Conservation (phyloP, 2,888 invertebrate species). For the Pristionchus japonicus region DNA sequence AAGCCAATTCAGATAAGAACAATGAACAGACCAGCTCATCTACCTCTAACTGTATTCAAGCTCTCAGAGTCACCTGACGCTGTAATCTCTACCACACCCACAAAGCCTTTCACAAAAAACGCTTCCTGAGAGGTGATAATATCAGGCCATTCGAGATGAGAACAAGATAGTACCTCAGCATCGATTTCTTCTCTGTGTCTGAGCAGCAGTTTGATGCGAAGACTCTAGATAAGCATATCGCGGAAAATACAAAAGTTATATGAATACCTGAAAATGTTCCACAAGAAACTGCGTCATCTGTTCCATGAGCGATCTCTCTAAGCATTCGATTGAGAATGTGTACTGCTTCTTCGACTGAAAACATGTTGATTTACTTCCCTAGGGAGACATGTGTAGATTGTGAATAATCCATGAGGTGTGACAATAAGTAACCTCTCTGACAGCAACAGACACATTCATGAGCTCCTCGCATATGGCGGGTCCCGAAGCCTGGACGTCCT, state of each 20-base stretch:
- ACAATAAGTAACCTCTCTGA: neutral
- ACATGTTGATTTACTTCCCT: neutral
- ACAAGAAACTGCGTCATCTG: slow-evolving; percentile 22
- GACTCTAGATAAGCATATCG: neutral
- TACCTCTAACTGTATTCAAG: too few relatives aligned
- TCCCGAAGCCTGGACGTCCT: neutral
- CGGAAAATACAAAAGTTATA: neutral
- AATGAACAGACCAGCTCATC: too few relatives aligned
- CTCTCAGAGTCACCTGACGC: too few relatives aligned
- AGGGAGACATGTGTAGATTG: neutral
- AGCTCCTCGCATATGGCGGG: slow-evolving; percentile 42
- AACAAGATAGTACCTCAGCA: neutral
- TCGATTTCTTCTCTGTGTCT: slow-evolving; percentile 11
- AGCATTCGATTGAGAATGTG: neutral
- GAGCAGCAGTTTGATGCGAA: neutral
- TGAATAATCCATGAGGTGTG: neutral
- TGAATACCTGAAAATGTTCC: slow-evolving; percentile 7
- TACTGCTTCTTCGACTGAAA: slow-evolving; percentile 37
- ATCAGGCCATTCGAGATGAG: too few relatives aligned
- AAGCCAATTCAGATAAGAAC: too few relatives aligned
- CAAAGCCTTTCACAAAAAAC: too few relatives aligned
- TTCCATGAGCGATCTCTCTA: neutral
- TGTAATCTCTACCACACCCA: too few relatives aligned
- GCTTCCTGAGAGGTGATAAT: too few relatives aligned
- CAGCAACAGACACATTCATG: neutral